A percentile compares a stretch with the other conserved stretches of the same genome.
Conservation (phyloP, 2,888 invertebrate genomes). For the Geophilus truncorum region DNA sequence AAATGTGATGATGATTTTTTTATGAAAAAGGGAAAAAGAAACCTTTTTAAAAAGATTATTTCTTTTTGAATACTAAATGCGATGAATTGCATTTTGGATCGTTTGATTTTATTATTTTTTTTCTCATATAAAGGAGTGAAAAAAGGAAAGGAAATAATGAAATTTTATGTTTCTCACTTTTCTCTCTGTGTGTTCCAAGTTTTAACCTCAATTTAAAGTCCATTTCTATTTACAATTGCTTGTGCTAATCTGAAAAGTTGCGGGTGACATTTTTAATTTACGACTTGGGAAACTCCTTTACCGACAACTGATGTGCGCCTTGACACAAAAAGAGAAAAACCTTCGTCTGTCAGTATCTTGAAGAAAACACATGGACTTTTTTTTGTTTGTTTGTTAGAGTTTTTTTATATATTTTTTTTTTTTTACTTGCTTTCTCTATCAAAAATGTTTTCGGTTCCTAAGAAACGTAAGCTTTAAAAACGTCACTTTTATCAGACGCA, state of each 20-base stretch:
- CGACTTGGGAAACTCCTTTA: slow-evolving; percentile 1
- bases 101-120: not conserved
- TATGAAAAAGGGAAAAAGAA: not conserved
- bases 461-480: not conserved
- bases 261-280: slow-evolving; percentile 19
- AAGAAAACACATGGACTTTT: not conserved
- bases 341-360: not conserved
- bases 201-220: slow-evolving; percentile 1
- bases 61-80: not conserved
- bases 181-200: not conserved
- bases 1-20: not conserved
- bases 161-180: not conserved
- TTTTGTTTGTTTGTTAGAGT: not conserved
- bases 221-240: slow-evolving; percentile 2
- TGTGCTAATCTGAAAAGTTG: slow-evolving; percentile 20
- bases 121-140: not conserved
- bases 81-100: not conserved
- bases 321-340: not conserved
- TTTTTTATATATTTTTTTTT: not conserved
- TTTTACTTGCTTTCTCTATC: not conserved
- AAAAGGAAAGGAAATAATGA: not conserved
- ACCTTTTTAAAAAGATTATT: not conserved
- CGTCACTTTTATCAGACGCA: slow-evolving; percentile 1
- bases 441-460: slow-evolving; percentile 17
- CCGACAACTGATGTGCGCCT: not conserved